Evolutionary conservation across 2,113 vertebrate species (phyloP).

Genomic region (Lepisosteus oculatus): DNA sequence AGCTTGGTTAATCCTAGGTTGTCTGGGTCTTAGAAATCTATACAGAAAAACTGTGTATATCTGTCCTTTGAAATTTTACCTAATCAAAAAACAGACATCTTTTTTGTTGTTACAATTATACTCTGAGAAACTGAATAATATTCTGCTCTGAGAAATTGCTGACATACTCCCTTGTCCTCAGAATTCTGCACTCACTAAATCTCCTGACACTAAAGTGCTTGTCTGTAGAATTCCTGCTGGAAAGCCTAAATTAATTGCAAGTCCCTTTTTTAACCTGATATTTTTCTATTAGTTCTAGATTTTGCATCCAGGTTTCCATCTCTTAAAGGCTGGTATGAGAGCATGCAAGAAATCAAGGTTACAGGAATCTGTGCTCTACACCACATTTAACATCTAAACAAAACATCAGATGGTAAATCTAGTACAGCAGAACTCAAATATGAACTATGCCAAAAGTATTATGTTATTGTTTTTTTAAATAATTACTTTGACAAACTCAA

Average conservation of each 20-base stretch:
- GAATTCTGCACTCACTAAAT: constrained; percentile 57
- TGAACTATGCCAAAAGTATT: too few species aligned
- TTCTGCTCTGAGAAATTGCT: constrained; percentile 58
- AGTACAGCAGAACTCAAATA: too few species aligned
- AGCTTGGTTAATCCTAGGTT: too few species aligned
- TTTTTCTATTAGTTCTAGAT: too few species aligned
- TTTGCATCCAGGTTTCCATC: too few species aligned
- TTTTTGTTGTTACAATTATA: constrained; percentile 57
- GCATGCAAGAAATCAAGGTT: too few species aligned
- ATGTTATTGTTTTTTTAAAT: too few species aligned
- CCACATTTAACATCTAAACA: too few species aligned
- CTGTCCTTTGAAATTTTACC: constrained; percentile 14
- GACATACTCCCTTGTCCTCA: constrained; percentile 64
- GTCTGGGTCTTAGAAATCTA: neutral
- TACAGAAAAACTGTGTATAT: neutral
- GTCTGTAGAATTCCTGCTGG: constrained; percentile 63
- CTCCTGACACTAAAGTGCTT: constrained; percentile 58
- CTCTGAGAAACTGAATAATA: constrained; percentile 50
- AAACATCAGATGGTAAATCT: too few species aligned
- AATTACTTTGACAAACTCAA: too few species aligned
- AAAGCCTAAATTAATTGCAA: constrained; percentile 60
- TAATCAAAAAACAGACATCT: constrained; percentile 36
- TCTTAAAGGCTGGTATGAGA: too few species aligned
- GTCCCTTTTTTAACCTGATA: constrained; percentile 32
- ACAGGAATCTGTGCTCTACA: too few species aligned